Base-by-base conservation (phyloP, 2,113 vertebrate genomes). In the Podarcis cretensis region DNA sequence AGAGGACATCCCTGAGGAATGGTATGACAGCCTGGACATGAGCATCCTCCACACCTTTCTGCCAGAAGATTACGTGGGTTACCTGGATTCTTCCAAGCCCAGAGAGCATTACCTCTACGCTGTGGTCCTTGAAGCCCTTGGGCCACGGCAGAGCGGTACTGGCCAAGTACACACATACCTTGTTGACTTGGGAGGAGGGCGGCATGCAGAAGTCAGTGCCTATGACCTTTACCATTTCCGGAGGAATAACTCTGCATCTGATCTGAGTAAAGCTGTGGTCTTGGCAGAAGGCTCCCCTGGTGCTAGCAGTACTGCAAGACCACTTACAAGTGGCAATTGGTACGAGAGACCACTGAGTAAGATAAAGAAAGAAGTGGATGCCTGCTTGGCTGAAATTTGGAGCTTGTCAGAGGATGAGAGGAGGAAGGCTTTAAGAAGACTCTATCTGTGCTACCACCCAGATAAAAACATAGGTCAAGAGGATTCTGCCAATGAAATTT, bases 381-480 rank as follows among this genome's bases (percentile, higher is more conserved):
- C 91, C 87, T 92, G 92, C 81, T 90, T 98, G 81, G 84, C n/a
- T 63, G 91, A 97, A 89, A 95, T 98, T 63, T 97, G 96, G 96
- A 87, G 35, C 23, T 94, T 98, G 81, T 93, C 96, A 2, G 12
- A 83, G 23, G 95, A 95, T 4, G 96, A 97, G 81, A 95, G 90
- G 81, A 10, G 27, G 1, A 97, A 97, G 91, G 97, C 96, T 63
- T 90, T 98, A 83, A 96, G 93, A 89, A 95, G 98, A n/a, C 93
- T 98, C 27, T 97, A 97, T 89, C 94, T 98, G 2, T 95, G 89
- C 83, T 98, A 97, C 95, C 97, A 98, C 90, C 97, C 97, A 80
- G 97, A 98, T 94, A 98, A 98, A 94, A 98, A 98, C 88, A 87
- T 57, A 5, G 95, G 95, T 48, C 93, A 94, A 10, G 14, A 84